Conservation (phyloP, 2,888 invertebrate genomes). For the Drosophila colorata region DNA sequence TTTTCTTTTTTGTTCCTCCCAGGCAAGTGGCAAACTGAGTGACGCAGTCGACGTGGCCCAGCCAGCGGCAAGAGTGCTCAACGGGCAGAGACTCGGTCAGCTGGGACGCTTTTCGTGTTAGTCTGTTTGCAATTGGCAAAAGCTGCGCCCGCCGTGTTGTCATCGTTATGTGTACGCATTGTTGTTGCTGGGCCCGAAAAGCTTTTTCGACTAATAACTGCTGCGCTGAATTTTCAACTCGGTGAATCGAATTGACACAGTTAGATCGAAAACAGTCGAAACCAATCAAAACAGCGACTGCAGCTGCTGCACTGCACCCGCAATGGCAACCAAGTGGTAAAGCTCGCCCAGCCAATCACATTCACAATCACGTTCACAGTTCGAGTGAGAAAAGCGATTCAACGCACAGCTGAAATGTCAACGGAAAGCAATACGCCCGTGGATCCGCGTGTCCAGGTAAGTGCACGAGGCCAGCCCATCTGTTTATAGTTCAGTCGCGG, state of each 20-base stretch:
- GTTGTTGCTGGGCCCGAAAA: constrained; percentile 38
- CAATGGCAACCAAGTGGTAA: constrained; percentile 33
- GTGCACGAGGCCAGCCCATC: constrained; percentile 37
- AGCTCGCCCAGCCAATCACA: constrained; percentile 11
- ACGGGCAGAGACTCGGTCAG: constrained; percentile 39
- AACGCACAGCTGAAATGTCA: constrained; percentile 77
- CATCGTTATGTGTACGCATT: constrained; percentile 61
- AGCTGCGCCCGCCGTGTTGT: constrained; percentile 55
- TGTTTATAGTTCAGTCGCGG: neutral
- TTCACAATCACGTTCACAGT: constrained; percentile 13
- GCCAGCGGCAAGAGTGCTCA: constrained; percentile 4
- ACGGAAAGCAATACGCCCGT: constrained; percentile 88
- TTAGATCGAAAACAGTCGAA: constrained; percentile 15
- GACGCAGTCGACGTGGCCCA: neutral
- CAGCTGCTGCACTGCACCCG: constrained; percentile 28
- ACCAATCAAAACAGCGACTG: constrained; percentile 3
- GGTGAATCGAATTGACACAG: constrained; percentile 47
- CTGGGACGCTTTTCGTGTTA: constrained; percentile 45
- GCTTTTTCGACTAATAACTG: constrained; percentile 51
- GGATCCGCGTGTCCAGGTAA: constrained; percentile 93
- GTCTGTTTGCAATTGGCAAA: constrained; percentile 45
- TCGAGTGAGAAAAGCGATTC: constrained; percentile 13
- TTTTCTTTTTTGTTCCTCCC: too few species aligned
- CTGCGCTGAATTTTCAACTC: constrained; percentile 48
- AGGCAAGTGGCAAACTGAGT: neutral